Conservation (phyloP, 2,888 invertebrate genomes). For the Eilema sororculum region DNA sequence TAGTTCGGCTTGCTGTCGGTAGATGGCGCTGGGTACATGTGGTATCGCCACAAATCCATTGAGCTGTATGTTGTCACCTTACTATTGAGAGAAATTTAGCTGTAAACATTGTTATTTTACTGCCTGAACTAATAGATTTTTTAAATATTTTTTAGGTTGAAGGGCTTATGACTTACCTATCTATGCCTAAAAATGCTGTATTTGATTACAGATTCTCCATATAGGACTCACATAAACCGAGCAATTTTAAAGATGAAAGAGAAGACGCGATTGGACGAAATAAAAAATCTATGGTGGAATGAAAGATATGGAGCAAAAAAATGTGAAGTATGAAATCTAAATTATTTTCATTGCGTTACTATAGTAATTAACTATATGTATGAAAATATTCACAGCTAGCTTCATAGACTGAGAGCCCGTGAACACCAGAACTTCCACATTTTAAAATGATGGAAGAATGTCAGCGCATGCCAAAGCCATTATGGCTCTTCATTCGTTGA, state of each 20-base stretch:
- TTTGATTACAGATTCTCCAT: constrained; percentile 78
- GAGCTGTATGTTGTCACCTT: too few relatives aligned
- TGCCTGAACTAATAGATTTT: too few relatives aligned
- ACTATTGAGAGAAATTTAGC: neutral
- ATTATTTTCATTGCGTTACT: neutral
- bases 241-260: constrained; percentile 96
- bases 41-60: too few relatives aligned
- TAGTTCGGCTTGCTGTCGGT: too few relatives aligned
- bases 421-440: too few relatives aligned
- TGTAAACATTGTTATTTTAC: neutral
- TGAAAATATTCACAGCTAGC: neutral
- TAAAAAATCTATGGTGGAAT: constrained; percentile 97
- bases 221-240: constrained; percentile 92
- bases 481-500: too few relatives aligned
- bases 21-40: too few relatives aligned
- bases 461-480: too few relatives aligned
- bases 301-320: constrained; percentile 88
- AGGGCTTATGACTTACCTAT: constrained; percentile 8
- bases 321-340: constrained; percentile 79
- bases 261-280: constrained; percentile 90
- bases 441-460: too few relatives aligned
- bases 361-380: neutral
- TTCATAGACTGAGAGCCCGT: too few relatives aligned
- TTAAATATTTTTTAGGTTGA: too few relatives aligned
- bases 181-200: constrained; percentile 20